phyloP scores from a whole-genome alignment of 53 echinoderm and acorn worm species.

The Pentamera pediparva region DNA sequence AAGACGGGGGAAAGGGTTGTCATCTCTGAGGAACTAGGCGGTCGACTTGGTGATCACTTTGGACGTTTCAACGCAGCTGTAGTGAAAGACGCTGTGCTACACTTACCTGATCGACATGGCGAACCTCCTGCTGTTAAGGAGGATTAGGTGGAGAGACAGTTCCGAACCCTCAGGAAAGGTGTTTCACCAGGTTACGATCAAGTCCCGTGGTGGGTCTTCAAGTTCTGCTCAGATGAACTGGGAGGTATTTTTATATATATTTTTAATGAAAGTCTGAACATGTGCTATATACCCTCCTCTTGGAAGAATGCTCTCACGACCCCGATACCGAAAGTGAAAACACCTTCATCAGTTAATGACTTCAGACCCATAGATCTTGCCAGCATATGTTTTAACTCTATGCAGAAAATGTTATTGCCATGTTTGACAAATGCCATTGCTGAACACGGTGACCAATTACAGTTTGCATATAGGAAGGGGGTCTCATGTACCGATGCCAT shows the following conservation, averaged over 20 bases:
- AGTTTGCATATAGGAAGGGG: neutral
- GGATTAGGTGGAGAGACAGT: neutral
- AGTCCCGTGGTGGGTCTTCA: neutral
- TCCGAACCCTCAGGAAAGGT: neutral
- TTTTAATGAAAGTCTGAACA: conserved; percentile 3
- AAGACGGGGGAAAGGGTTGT: neutral
- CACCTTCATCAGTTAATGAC: neutral
- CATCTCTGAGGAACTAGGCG: neutral
- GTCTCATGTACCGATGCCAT: neutral
- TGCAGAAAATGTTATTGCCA: neutral
- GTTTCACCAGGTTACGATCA: neutral
- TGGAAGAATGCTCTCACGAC: neutral
- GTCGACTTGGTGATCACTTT: neutral
- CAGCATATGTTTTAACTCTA: neutral
- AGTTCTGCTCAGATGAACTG: neutral
- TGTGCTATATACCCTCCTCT: neutral
- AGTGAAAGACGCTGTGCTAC: neutral
- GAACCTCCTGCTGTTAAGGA: neutral
- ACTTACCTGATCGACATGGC: neutral
- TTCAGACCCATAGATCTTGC: neutral
- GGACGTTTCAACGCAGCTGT: neutral
- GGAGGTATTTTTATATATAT: neutral
- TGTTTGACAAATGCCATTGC: neutral
- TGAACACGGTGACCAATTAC: neutral
- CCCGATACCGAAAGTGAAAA: neutral